Percentiles rank a stretch among this genome's conserved stretches.
Evolutionary conservation across 2,888 invertebrate species (phyloP).

Genomic region (Xylophagus ater): DNA sequence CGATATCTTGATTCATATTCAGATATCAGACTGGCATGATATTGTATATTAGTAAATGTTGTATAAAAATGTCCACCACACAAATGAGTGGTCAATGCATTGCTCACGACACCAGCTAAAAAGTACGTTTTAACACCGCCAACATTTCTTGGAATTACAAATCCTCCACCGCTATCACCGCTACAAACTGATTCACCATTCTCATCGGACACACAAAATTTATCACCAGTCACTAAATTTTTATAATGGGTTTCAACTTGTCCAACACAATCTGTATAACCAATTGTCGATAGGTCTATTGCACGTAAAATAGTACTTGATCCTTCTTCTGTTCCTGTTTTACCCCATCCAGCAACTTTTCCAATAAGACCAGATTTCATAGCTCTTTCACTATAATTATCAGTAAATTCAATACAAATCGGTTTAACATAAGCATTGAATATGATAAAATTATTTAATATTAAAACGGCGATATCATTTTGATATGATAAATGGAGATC

Average conservation of each 20-base stretch:
- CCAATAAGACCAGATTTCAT: slow-evolving; percentile 10
- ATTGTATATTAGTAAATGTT: slow-evolving; percentile 17
- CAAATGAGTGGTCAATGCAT: slow-evolving; percentile 12
- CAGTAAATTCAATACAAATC: slow-evolving; percentile 28
- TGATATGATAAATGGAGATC: slow-evolving; percentile 23
- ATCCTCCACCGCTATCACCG: slow-evolving; percentile 29
- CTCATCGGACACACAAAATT: slow-evolving; percentile 28
- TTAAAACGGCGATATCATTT: slow-evolving; percentile 31
- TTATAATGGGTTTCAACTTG: slow-evolving; percentile 17
- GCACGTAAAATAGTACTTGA: slow-evolving; percentile 10
- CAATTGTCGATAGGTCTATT: neutral
- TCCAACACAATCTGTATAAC: neutral
- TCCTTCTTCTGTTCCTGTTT: slow-evolving; percentile 11
- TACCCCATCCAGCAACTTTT: slow-evolving; percentile 22
- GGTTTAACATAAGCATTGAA: slow-evolving; percentile 29
- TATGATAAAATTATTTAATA: slow-evolving; percentile 24
- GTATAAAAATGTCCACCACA: slow-evolving; percentile 16
- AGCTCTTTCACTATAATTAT: slow-evolving; percentile 12
- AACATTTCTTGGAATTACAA: slow-evolving; percentile 15
- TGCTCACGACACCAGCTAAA: slow-evolving; percentile 19
- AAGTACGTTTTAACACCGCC: slow-evolving; percentile 12
- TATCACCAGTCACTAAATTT: slow-evolving; percentile 25
- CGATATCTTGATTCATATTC: slow-evolving; percentile 5
- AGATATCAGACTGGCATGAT: slow-evolving; percentile 8
- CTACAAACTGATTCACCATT: slow-evolving; percentile 20